phyloP scores from a whole-genome alignment of 2,113 vertebrate genomes.

The Erythrocercus mccallii region DNA sequence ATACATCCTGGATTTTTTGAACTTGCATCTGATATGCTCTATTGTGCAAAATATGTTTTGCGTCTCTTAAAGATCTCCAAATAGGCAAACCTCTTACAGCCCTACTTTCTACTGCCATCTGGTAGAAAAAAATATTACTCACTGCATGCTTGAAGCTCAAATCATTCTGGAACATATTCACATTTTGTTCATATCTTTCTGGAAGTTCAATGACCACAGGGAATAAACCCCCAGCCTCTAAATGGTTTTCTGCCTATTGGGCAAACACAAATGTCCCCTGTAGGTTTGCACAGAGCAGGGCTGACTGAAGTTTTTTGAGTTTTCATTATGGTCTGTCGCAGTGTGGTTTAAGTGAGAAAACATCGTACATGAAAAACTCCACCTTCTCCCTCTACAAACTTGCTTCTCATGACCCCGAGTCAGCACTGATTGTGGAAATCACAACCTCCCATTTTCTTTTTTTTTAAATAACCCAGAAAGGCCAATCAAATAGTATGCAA shows the following conservation, averaged over 20 bases:
- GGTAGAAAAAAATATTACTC: not conserved
- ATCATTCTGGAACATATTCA: not conserved
- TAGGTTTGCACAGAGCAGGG: not conserved
- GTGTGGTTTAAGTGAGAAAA: not conserved
- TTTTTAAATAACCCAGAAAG: not conserved
- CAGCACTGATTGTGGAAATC: not conserved
- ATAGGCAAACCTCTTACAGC: not conserved
- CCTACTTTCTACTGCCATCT: not conserved
- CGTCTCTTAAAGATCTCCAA: not conserved
- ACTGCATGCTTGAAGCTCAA: not conserved
- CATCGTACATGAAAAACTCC: not conserved
- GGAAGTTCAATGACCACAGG: not conserved
- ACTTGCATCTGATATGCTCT: not conserved
- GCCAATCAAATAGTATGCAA: not conserved
- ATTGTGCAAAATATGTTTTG: not conserved
- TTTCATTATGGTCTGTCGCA: not conserved
- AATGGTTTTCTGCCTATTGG: not conserved
- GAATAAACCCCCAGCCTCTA: not conserved
- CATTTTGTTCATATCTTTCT: not conserved
- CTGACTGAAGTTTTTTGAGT: not conserved
- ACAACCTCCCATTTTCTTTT: fast-evolving
- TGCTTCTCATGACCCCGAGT: not conserved
- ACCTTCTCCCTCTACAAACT: not conserved
- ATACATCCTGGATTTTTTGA: not conserved
- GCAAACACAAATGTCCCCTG: not conserved